Conservation (phyloP, 2,113 vertebrate genomes). For the Saguinus imperator region DNA sequence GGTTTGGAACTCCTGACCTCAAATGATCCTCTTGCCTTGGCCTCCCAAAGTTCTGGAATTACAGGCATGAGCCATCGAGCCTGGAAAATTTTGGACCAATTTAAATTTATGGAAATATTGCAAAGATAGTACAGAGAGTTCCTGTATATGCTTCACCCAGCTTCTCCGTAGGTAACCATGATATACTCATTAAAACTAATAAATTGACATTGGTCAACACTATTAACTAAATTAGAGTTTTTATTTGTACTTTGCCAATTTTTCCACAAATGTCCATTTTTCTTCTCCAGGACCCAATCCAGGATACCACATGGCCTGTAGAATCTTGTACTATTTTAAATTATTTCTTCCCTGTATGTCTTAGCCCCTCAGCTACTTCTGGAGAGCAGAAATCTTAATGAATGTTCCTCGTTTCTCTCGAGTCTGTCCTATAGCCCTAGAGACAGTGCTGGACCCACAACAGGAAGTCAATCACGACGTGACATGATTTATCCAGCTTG, state of each 20-base stretch:
- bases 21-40: background rate
- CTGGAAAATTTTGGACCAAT: background rate
- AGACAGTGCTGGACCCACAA: background rate
- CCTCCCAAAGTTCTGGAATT: background rate
- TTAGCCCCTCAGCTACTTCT: rapidly evolving
- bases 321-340: too few species aligned
- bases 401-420: background rate
- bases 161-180: background rate
- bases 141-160: rapidly evolving
- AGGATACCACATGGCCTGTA: rapidly evolving
- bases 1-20: background rate
- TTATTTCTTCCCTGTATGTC: background rate
- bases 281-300: background rate
- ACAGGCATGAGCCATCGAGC: background rate
- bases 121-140: too few species aligned
- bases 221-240: background rate
- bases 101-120: background rate
- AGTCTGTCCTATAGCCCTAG: background rate
- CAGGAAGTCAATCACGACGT: rapidly evolving
- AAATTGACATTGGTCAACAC: background rate
- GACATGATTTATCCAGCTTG: background rate
- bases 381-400: background rate
- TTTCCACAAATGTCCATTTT: background rate
- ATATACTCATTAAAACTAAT: background rate
- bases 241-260: background rate